Base-by-base conservation (phyloP, 2,888 invertebrate genomes). In the Rhabditophanes sp. region DNA sequence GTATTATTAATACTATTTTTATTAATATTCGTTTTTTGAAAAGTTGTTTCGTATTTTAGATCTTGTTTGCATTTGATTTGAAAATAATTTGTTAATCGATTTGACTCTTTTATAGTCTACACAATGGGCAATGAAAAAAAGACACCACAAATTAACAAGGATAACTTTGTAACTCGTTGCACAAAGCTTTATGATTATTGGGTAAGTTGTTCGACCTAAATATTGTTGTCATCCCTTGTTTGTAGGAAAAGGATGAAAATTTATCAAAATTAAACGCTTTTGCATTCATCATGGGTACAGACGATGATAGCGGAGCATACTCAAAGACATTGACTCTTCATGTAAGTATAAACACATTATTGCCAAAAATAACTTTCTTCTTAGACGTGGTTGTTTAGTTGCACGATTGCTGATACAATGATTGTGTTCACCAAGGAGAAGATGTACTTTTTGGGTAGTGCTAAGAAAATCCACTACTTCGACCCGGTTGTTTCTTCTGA, bases 401-500 rank as follows among this genome's bases (percentile, higher is more conserved):
- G 93, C 66, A 93, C 93, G 66, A 71, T 99, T 32, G 80, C 85
- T 1, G 96, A 99, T 65, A 90, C 88, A 1, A 78, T 93, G 35
- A 81, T 85, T 71, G 77, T 93, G 5, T 74, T 96, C 43, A 79
- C 83, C 24, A 78, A 82, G 51, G 76, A 80, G 26, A 76, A 76
- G 23, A 79, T 90, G 44, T 78, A 79, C 63, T 83, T 96, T 60
- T 72, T 96, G 37, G 83, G 88, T 1, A 88, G 88, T 64, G 90
- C 87, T 68, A 90, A 90, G 72, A 96, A 96, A 68, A 84, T 88
- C 44, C 90, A 93, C 57, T 96, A 90, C 68, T 71, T 96, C 31
- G 77, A 81, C 56, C 82, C 83, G 66, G 77, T 84, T 25, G 83
- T 85, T 66, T 78, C 76, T 61, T 75, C 75, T 14, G 82, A 80